These are phyloP conservation scores for Lagopus muta DNA, from an alignment of 2,113 vertebrate species.

Conservation along the genomic window DNA sequence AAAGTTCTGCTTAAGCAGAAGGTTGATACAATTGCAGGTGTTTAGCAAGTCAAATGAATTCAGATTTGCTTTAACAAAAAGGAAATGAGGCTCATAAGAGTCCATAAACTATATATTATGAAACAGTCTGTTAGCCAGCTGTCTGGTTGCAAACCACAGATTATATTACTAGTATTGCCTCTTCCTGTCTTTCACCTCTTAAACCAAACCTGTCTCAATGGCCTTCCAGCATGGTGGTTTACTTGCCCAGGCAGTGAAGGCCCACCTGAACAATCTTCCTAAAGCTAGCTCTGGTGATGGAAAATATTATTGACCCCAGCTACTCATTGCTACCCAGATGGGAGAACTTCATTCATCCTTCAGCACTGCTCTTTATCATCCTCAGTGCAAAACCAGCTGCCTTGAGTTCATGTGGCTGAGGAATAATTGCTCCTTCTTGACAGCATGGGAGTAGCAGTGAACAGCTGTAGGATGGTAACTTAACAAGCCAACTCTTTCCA, in stretches of 20 bases:
- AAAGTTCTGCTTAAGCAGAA: background rate
- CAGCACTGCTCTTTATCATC: background rate
- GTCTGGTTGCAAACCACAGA: conserved; percentile 56
- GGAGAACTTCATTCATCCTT: background rate
- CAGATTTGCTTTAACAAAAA: conserved; percentile 54
- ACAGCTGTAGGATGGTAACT: background rate
- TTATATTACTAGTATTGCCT: conserved; percentile 39
- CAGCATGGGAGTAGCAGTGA: background rate
- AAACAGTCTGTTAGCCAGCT: conserved; percentile 66
- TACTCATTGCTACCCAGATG: background rate
- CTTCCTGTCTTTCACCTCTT: conserved; percentile 57
- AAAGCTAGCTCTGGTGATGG: background rate
- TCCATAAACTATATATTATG: conserved; percentile 60
- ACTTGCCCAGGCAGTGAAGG: background rate
- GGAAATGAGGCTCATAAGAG: conserved; percentile 57
- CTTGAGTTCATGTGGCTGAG: background rate
- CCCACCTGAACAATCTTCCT: background rate
- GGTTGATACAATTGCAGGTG: background rate
- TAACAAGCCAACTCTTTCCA: background rate
- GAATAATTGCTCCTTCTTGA: background rate
- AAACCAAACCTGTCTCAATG: conserved; percentile 14
- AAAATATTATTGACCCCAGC: background rate
- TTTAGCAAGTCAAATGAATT: conserved; percentile 40
- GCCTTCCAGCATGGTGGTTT: conserved; percentile 20
- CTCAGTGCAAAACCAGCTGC: background rate